phyloP scores from a whole-genome alignment of 1,140 invertebrate genomes.

The Lucilia sericata region DNA sequence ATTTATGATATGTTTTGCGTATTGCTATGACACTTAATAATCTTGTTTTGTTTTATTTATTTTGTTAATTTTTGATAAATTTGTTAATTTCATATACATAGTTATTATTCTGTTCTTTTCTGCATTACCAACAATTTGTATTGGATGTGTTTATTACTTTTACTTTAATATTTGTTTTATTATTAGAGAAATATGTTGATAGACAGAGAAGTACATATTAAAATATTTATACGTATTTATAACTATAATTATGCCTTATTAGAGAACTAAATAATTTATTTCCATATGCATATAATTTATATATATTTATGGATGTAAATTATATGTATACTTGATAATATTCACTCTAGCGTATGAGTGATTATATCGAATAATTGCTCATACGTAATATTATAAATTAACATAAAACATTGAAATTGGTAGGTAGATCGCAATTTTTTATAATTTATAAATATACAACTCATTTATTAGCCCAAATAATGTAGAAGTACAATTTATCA shows the following conservation, averaged over 20 bases:
- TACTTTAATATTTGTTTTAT: too few relatives aligned
- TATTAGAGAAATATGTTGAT: too few relatives aligned
- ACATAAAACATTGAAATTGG: too few relatives aligned
- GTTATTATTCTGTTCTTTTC: not conserved
- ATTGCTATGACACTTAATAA: conserved; percentile 66
- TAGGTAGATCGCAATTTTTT: too few relatives aligned
- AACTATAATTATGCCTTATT: not conserved
- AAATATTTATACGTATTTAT: conserved; percentile 46
- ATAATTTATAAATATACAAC: too few relatives aligned
- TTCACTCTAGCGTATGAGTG: not conserved
- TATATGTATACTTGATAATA: not conserved
- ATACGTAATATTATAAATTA: too few relatives aligned
- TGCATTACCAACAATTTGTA: too few relatives aligned
- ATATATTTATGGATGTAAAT: not conserved
- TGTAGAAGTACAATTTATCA: too few relatives aligned
- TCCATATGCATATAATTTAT: not conserved
- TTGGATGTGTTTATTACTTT: too few relatives aligned
- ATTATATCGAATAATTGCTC: not conserved
- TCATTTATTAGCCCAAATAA: too few relatives aligned
- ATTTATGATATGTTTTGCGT: conserved; percentile 69
- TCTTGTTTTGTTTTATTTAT: not conserved
- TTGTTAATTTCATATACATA: not conserved
- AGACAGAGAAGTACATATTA: too few relatives aligned
- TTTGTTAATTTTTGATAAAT: not conserved
- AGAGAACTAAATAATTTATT: not conserved